Evolutionary conservation across 2,113 vertebrate genomes (phyloP).

Genomic region (Ailurus styani): DNA sequence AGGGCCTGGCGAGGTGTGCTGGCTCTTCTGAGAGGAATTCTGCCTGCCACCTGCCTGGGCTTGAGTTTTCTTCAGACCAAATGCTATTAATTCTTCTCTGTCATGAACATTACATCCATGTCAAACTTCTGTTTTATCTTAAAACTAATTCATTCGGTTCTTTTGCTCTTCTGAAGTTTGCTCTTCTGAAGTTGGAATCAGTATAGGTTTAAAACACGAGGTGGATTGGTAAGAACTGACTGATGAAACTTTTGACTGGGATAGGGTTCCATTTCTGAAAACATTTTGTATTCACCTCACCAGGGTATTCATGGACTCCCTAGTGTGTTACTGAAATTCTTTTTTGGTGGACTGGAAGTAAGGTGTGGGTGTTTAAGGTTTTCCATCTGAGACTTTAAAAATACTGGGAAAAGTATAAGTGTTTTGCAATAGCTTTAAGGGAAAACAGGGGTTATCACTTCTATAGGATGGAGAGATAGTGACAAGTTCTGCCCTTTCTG

Average conservation of each 20-base stretch:
- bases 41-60: slow-evolving; percentile 36
- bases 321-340: background rate
- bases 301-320: background rate
- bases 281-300: background rate
- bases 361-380: background rate
- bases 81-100: background rate
- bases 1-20: background rate
- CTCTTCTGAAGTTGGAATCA: background rate
- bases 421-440: background rate
- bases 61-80: background rate
- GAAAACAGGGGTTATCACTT: background rate
- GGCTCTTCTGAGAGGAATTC: background rate
- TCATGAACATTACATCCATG: background rate
- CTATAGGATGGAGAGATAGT: background rate
- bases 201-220: background rate
- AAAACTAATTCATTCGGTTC: background rate
- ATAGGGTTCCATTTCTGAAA: background rate
- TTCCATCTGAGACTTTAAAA: slow-evolving; percentile 20
- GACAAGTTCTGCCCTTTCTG: background rate
- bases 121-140: slow-evolving; percentile 25
- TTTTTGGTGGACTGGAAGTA: background rate
- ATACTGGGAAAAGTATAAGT: background rate
- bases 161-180: slow-evolving; percentile 8
- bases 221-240: background rate
- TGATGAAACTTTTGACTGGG: background rate